phyloP scores from a whole-genome alignment of 1,140 invertebrate species.

The Streblospio benedicti region DNA sequence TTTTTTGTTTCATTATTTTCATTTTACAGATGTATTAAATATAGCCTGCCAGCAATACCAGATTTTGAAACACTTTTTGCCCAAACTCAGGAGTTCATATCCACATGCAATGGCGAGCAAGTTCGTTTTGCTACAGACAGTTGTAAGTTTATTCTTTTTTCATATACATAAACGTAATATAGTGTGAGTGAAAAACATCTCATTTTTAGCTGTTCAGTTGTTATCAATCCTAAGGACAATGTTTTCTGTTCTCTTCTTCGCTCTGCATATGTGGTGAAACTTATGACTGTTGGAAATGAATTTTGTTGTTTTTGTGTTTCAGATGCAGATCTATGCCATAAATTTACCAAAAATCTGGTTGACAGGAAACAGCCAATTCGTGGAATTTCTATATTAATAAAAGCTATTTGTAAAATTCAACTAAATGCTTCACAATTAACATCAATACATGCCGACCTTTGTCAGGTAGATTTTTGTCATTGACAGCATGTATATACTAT shows the following conservation, averaged over 20 bases:
- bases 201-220: too few species aligned
- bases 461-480: too few species aligned
- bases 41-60: conserved; percentile 36
- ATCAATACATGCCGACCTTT: conserved; percentile 85
- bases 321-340: conserved; percentile 80
- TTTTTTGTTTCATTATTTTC: too few species aligned
- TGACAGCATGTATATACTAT: too few species aligned
- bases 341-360: conserved; percentile 67
- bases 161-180: too few species aligned
- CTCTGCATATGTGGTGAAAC: too few species aligned
- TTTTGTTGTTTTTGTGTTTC: too few species aligned
- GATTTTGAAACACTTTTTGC: conserved; percentile 49
- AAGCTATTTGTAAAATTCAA: conserved; percentile 82
- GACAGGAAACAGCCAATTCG: conserved; percentile 66
- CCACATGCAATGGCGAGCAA: conserved; percentile 76
- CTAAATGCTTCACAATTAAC: conserved; percentile 78
- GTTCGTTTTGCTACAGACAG: conserved; percentile 70
- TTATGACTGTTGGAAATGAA: too few species aligned
- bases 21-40: conserved; percentile 46
- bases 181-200: too few species aligned
- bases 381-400: conserved; percentile 73
- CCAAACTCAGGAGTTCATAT: conserved; percentile 72
- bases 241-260: too few species aligned
- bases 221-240: too few species aligned
- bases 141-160: too few species aligned